Percentiles rank a stretch among this genome's conserved stretches.
Conservation (phyloP, 2,888 invertebrate species). For the Mamestra brassicae region DNA sequence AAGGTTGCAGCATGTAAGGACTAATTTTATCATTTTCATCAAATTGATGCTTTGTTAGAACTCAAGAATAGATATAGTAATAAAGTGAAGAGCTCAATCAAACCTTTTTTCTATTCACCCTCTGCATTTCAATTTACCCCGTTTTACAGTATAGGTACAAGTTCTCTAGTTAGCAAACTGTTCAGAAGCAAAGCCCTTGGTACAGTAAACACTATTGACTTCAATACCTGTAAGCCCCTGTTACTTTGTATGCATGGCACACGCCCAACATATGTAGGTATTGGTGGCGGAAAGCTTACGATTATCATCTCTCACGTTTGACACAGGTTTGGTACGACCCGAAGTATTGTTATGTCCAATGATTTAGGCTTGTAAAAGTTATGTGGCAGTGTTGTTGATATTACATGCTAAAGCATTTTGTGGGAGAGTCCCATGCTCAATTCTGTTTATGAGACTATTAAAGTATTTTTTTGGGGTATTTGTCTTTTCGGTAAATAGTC, state of each 20-base stretch:
- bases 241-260: slow-evolving; percentile 54
- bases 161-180: neutral
- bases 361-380: slow-evolving; percentile 38
- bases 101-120: too few relatives aligned
- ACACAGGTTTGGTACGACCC: slow-evolving; percentile 31
- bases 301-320: slow-evolving; percentile 44
- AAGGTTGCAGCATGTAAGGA: too few relatives aligned
- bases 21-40: too few relatives aligned
- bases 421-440: too few relatives aligned
- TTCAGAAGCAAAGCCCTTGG: neutral
- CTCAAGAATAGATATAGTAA: too few relatives aligned
- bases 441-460: too few relatives aligned
- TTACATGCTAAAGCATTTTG: too few relatives aligned
- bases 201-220: slow-evolving; percentile 1
- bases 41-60: too few relatives aligned
- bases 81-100: too few relatives aligned
- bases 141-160: neutral
- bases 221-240: slow-evolving; percentile 17
- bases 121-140: too few relatives aligned
- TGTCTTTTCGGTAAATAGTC: too few relatives aligned
- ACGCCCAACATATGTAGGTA: slow-evolving; percentile 8
- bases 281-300: slow-evolving; percentile 32
- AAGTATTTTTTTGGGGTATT: too few relatives aligned
- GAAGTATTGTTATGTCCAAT: slow-evolving; percentile 37
- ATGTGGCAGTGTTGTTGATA: slow-evolving; percentile 25